Base-by-base conservation (phyloP, 2,888 invertebrate species). In the Trissolcus japonicus region DNA sequence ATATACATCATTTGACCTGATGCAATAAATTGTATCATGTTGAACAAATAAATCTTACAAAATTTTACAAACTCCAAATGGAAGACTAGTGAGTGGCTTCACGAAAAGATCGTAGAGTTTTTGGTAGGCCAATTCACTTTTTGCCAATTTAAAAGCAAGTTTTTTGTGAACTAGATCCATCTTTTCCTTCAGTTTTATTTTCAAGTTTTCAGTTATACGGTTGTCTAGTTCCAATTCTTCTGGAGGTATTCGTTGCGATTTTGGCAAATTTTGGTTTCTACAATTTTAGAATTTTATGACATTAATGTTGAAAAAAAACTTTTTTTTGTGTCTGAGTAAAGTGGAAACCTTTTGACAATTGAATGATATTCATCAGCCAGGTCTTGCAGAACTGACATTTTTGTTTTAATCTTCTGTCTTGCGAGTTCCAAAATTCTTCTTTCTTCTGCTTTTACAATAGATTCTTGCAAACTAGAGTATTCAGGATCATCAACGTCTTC, bases 101-200 rank as follows among this genome's bases (percentile, higher is more conserved):
- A 94, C 91, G 80, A 94, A 95, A 81, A 93, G 92, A 6, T 91
- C 90, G 83, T 92, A 90, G 83, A 95, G 90, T 84, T 94, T 94
- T 21, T 91, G 83, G 14, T 93, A 88, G 1, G 90, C 91, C 3
- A 94, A 85, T 79, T 92, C 91, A 0, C 94, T 94, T 77, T 93
- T 94, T 81, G 94, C 94, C 2, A 94, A 90, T 77, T 94, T 92
- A 84, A 93, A 94, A 0, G 93, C 94, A 40, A 94, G 86, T 86
- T 94, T 94, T 48, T 92, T 90, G 21, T 91, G 90, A 0, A 94
- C 92, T 41, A 94, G 88, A 3, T 92, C 91, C 81, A 93, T 91
- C 75, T 94, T 92, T 0, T 91, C 91, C 1, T 92, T 90, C 4
- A 95, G 86, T 61, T 92, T 91, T 2, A 89, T 85, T 50, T 93